Evolutionary conservation across 1,140 invertebrate genomes (phyloP).

Genomic region (Atta cephalotes): DNA sequence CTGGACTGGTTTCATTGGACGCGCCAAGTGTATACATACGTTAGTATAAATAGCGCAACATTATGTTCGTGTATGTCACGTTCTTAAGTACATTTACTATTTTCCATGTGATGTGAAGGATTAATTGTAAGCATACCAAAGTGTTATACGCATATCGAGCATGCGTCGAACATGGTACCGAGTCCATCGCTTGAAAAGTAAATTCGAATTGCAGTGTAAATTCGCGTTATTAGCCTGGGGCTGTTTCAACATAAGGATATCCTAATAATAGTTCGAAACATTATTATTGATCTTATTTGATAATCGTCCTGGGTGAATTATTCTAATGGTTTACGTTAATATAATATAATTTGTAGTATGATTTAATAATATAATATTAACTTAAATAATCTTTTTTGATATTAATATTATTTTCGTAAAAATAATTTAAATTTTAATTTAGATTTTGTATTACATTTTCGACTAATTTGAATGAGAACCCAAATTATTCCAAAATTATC

Average conservation of each 20-base stretch:
- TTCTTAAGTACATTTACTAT: slow-evolving; percentile 19
- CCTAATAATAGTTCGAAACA: slow-evolving; percentile 14
- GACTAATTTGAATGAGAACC: not conserved
- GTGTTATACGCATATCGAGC: not conserved
- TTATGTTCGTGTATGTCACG: not conserved
- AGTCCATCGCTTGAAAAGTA: not conserved
- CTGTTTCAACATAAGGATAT: slow-evolving; percentile 22
- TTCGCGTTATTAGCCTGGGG: not conserved
- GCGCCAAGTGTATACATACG: not conserved
- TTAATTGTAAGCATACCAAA: not conserved
- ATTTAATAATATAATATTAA: not conserved
- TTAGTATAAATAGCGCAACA: not conserved
- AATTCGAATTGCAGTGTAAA: slow-evolving; percentile 2
- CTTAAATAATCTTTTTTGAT: not conserved
- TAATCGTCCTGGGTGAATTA: slow-evolving; percentile 12
- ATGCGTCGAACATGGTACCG: not conserved
- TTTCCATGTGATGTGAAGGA: slow-evolving; percentile 3
- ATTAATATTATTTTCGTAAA: not conserved
- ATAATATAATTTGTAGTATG: not conserved
- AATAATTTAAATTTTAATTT: not conserved
- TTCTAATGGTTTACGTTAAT: not conserved
- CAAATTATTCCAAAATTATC: not conserved
- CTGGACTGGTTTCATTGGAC: slow-evolving; percentile 13
- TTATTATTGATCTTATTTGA: slow-evolving; percentile 5
- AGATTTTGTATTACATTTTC: not conserved